Percentiles rank a stretch among this genome's conserved stretches.
Evolutionary conservation across 92 coral and sea anemone genomes (phyloP).

Genomic region (Umimayanthus kanabou): DNA sequence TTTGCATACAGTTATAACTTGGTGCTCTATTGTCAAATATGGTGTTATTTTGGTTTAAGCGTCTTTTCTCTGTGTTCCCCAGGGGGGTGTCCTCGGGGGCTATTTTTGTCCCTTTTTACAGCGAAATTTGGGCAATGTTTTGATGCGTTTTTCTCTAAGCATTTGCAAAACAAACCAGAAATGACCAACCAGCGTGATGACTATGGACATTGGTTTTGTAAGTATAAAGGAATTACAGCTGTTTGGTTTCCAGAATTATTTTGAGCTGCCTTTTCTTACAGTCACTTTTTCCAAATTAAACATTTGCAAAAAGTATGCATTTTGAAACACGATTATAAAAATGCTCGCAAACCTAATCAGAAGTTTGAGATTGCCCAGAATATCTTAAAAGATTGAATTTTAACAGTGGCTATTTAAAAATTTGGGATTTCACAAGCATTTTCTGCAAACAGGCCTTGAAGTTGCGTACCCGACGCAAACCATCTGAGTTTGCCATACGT

Average conservation of each 20-base stretch:
- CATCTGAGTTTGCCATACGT: not conserved
- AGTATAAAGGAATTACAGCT: not conserved
- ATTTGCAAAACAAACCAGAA: too few relatives aligned
- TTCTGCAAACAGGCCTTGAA: conserved; percentile 3
- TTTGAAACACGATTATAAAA: conserved; percentile 1
- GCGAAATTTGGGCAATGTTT: too few relatives aligned
- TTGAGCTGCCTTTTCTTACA: conserved; percentile 1
- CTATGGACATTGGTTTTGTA: not conserved
- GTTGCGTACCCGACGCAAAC: not conserved
- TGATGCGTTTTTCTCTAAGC: too few relatives aligned
- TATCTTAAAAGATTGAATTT: not conserved
- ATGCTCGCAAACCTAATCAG: conserved; percentile 10
- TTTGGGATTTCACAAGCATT: not conserved
- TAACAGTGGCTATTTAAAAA: not conserved
- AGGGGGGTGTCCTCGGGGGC: too few relatives aligned
- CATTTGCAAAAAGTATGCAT: not conserved
- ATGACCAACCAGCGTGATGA: too few relatives aligned
- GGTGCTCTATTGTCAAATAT: too few relatives aligned
- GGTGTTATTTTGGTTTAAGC: too few relatives aligned
- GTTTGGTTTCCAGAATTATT: not conserved
- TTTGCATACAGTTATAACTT: too few relatives aligned
- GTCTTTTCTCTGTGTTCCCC: too few relatives aligned
- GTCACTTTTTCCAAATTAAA: not conserved
- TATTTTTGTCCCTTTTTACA: too few relatives aligned
- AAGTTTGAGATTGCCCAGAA: conserved; percentile 8